phyloP scores from a whole-genome alignment of 2,888 invertebrate genomes.

The Ethmia dodecea region DNA sequence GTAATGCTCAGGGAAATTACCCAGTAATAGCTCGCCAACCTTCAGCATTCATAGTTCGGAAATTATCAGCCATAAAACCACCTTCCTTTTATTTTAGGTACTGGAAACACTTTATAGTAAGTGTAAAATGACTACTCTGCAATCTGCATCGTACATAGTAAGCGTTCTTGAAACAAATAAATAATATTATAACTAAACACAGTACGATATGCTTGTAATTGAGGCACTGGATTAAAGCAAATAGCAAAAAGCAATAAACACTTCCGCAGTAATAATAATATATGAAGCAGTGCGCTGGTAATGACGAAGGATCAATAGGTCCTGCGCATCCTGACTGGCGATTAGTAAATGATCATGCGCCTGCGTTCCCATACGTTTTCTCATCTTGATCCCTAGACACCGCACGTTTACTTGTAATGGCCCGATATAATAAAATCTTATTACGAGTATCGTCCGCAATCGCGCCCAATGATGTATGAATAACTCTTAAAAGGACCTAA shows the following conservation, averaged over 20 bases:
- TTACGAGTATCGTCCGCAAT: conserved; percentile 54
- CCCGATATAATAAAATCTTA: conserved; percentile 67
- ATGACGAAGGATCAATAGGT: conserved; percentile 8
- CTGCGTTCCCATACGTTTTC: conserved; percentile 49
- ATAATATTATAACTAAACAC: conserved; percentile 12
- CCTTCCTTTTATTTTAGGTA: conserved; percentile 60
- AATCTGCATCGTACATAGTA: conserved; percentile 47
- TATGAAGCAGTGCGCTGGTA: background rate
- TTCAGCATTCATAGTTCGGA: conserved; percentile 70
- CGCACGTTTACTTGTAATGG: conserved; percentile 64
- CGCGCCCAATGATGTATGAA: conserved; percentile 54
- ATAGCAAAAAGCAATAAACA: conserved; percentile 6
- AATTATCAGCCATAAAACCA: conserved; percentile 72
- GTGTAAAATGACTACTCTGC: conserved; percentile 42
- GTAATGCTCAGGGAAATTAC: conserved; percentile 65
- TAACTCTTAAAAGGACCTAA: conserved; percentile 45
- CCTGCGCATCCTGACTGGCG: conserved; percentile 26
- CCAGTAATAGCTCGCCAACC: conserved; percentile 63
- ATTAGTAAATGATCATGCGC: conserved; percentile 43
- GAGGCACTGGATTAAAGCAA: conserved; percentile 1
- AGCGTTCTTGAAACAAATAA: conserved; percentile 14
- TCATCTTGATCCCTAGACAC: conserved; percentile 52
- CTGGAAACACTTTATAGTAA: conserved; percentile 48
- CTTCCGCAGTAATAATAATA: conserved; percentile 5
- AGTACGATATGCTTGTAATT: conserved; percentile 4